Evolutionary conservation across 2,888 invertebrate species (phyloP).

Genomic region (Galerucella calmariensis): DNA sequence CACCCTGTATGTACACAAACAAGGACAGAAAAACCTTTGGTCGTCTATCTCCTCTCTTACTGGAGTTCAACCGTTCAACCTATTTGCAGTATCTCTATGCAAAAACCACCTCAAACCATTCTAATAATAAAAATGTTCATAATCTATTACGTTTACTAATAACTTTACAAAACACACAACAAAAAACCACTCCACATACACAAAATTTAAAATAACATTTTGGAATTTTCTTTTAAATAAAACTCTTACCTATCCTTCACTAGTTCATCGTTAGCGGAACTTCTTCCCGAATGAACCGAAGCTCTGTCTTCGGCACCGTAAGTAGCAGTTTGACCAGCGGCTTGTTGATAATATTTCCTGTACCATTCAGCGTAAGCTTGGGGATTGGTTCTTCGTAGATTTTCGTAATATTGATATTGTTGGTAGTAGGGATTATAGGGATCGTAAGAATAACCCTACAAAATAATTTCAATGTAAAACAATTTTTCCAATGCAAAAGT

Average conservation of each 20-base stretch:
- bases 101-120: background rate
- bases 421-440: conserved; percentile 71
- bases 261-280: conserved; percentile 77
- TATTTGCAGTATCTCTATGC: no score
- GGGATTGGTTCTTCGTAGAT: conserved; percentile 80
- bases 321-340: conserved; percentile 51
- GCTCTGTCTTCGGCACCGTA: conserved; percentile 74
- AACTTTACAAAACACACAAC: conserved; percentile 7
- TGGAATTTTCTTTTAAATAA: background rate
- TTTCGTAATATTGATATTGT: conserved; percentile 81
- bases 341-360: conserved; percentile 72
- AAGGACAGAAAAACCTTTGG: no score
- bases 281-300: conserved; percentile 85
- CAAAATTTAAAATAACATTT: conserved; percentile 8
- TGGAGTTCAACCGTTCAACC: no score
- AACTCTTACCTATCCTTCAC: conserved; percentile 69
- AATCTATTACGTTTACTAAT: conserved; percentile 13
- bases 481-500: no score
- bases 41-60: no score
- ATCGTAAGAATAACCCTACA: conserved; percentile 66
- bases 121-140: background rate
- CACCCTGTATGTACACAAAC: no score
- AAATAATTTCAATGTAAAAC: background rate
- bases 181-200: conserved; percentile 24
- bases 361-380: conserved; percentile 83